phyloP scores from a whole-genome alignment of 2,797 vertebrate species.

The Peromyscus aztecus region DNA sequence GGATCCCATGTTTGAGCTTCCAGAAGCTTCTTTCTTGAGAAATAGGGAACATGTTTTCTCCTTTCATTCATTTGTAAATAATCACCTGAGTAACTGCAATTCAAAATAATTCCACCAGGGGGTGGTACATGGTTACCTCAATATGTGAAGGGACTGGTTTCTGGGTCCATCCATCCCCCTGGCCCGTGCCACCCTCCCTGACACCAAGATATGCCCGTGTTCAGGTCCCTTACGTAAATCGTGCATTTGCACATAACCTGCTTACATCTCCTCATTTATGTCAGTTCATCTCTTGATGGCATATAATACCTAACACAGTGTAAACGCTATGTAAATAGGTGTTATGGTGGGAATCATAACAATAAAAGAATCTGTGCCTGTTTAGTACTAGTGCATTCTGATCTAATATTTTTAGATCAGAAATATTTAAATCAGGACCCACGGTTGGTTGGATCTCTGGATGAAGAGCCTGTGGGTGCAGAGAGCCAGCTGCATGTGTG shows the following conservation, averaged over 20 bases:
- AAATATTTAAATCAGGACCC: not conserved
- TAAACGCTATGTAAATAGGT: not conserved
- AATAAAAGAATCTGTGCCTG: not conserved
- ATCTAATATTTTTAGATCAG: slow-evolving; percentile 34
- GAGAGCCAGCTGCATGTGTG: not conserved
- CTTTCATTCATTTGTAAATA: not conserved
- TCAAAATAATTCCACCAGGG: not conserved
- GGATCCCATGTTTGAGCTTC: not conserved
- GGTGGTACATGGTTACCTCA: not conserved
- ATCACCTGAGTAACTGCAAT: slow-evolving; percentile 6
- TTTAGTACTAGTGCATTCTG: not conserved
- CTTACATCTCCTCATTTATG: not conserved
- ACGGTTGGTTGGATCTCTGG: not conserved
- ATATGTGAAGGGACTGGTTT: not conserved
- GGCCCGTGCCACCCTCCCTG: not conserved
- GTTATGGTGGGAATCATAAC: not conserved
- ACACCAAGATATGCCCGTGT: not conserved
- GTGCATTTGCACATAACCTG: not conserved
- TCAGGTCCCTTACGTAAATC: not conserved
- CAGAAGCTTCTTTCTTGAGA: not conserved
- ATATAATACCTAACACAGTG: not conserved
- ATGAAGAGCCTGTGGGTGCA: not conserved
- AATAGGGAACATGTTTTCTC: not conserved
- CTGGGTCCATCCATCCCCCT: not conserved
- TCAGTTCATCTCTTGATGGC: not conserved